Evolutionary conservation across 2,888 invertebrate species (phyloP).

Genomic region (Rhabditoides inermis): DNA sequence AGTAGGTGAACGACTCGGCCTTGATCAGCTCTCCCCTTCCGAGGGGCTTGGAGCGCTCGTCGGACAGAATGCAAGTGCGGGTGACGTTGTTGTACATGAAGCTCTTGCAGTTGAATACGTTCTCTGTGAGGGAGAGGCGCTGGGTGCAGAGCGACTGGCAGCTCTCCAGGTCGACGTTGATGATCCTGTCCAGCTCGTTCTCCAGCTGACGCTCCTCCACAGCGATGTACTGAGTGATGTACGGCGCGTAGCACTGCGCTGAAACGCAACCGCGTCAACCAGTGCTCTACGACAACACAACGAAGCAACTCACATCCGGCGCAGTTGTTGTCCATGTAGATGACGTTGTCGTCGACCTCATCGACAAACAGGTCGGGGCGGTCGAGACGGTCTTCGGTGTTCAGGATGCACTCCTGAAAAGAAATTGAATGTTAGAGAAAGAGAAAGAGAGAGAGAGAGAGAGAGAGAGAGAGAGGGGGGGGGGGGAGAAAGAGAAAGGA

Average conservation of each 20-base stretch:
- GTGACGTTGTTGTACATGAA: conserved; percentile 51
- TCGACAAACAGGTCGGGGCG: conserved; percentile 51
- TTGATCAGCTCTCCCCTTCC: conserved; percentile 43
- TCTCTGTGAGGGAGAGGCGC: conserved; percentile 42
- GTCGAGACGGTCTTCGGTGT: conserved; percentile 51
- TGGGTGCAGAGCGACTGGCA: conserved; percentile 50
- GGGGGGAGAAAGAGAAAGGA: neutral
- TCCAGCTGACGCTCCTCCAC: conserved; percentile 45
- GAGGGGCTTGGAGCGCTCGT: conserved; percentile 49
- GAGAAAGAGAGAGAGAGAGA: too few relatives aligned
- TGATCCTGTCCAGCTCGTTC: conserved; percentile 45
- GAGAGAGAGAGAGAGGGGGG: neutral
- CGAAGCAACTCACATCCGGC: conserved; percentile 45
- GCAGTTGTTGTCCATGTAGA: conserved; percentile 53
- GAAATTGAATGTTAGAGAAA: neutral
- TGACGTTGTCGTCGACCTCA: conserved; percentile 49
- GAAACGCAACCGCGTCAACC: conserved; percentile 11
- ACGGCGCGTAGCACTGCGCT: conserved; percentile 51
- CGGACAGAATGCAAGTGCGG: conserved; percentile 45
- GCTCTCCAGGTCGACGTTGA: conserved; percentile 40
- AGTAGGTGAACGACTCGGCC: conserved; percentile 45
- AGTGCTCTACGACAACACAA: neutral
- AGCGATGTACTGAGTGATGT: conserved; percentile 51
- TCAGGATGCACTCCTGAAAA: conserved; percentile 47
- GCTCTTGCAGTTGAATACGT: conserved; percentile 52